Conservation (phyloP, 2,797 vertebrate species). For the Sebastes itinus region DNA sequence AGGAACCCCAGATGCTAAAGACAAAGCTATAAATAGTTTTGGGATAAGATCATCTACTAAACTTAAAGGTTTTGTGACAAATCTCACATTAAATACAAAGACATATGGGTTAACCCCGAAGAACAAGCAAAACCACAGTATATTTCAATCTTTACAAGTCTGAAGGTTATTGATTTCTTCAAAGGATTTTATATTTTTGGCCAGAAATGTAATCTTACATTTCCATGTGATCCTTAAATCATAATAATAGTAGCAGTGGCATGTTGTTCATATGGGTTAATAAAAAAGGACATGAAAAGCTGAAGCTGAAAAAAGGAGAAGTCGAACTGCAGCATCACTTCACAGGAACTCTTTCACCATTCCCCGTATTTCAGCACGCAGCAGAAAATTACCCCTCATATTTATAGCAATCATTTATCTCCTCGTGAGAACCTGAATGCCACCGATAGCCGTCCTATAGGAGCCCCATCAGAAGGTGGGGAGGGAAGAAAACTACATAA, state of each 20-base stretch:
- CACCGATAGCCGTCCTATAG: not conserved
- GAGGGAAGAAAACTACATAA: slow-evolving; percentile 1
- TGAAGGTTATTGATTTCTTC: not conserved
- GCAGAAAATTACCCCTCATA: not conserved
- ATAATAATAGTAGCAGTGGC: not conserved
- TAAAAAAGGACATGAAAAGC: not conserved
- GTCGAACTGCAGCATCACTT: slow-evolving; percentile 9
- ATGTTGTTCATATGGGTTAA: not conserved
- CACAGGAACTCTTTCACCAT: slow-evolving; percentile 38
- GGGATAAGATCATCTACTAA: not conserved
- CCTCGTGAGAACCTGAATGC: not conserved
- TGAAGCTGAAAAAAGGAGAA: slow-evolving; percentile 34
- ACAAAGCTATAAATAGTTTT: not conserved
- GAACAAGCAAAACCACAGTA: not conserved
- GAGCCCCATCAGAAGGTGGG: not conserved
- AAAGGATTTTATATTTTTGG: not conserved
- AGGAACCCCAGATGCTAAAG: not conserved
- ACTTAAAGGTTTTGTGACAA: not conserved
- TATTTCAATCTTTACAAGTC: not conserved
- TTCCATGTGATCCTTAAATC: not conserved
- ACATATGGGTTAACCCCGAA: not conserved
- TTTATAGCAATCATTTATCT: not conserved
- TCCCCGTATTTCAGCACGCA: slow-evolving; percentile 9
- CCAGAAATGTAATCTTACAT: not conserved
- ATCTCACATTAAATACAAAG: not conserved